phyloP scores from a whole-genome alignment of 2,888 invertebrate genomes.

The Xylocampa areola region DNA sequence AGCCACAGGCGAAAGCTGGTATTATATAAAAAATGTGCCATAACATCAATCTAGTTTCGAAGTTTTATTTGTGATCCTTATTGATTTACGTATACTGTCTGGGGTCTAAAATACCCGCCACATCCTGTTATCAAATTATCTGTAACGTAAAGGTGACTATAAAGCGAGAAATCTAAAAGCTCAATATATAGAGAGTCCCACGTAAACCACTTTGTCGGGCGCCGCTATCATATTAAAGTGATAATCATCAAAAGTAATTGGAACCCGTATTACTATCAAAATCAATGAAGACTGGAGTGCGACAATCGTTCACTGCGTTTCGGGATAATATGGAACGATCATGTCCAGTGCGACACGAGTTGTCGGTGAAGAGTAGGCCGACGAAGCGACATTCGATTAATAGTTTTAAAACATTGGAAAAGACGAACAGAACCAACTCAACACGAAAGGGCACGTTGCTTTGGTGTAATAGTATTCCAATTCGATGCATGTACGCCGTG shows the following conservation, averaged over 20 bases:
- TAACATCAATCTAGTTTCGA: too few relatives aligned
- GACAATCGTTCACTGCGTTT: neutral
- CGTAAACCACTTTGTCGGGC: constrained; percentile 1
- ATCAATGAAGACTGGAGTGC: constrained; percentile 5
- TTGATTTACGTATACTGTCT: too few relatives aligned
- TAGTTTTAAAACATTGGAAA: too few relatives aligned
- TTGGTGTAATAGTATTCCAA: too few relatives aligned
- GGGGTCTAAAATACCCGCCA: neutral
- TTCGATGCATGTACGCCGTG: too few relatives aligned
- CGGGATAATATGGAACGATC: too few relatives aligned
- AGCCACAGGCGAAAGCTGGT: too few relatives aligned
- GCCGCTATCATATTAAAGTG: neutral
- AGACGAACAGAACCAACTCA: too few relatives aligned
- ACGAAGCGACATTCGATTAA: constrained; percentile 7
- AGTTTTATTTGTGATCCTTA: too few relatives aligned
- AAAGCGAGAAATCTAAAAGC: neutral
- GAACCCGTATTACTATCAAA: constrained; percentile 1
- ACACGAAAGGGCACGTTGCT: too few relatives aligned
- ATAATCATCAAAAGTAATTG: constrained; percentile 5
- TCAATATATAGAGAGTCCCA: neutral
- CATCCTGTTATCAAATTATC: neutral
- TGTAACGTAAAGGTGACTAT: neutral
- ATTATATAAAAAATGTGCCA: too few relatives aligned
- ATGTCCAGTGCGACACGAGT: neutral
- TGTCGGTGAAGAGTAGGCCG: too few relatives aligned